Percentiles rank a stretch among this genome's conserved stretches.
Conservation (phyloP, 2,797 vertebrate species). For the Sebastiscus albofasciatus region DNA sequence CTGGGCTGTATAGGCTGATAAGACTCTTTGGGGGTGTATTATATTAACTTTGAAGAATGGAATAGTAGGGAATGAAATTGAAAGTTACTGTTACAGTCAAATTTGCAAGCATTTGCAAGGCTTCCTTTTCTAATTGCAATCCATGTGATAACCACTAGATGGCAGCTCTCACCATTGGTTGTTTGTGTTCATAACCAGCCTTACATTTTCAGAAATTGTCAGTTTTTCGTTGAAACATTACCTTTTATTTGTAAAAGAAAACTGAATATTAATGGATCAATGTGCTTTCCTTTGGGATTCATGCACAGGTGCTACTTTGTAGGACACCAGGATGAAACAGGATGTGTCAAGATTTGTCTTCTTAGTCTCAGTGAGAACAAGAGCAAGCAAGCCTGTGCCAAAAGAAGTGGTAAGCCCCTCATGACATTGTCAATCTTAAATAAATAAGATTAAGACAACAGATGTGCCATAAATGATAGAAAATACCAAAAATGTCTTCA, state of each 20-base stretch:
- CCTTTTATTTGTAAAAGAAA: conserved; percentile 28
- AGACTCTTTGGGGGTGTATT: conserved; percentile 14
- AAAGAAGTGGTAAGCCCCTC: conserved; percentile 33
- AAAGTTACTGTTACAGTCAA: background rate
- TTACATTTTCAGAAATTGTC: conserved; percentile 10
- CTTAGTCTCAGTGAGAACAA: conserved; percentile 31
- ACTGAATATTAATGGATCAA: background rate
- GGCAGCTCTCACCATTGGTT: conserved; percentile 69
- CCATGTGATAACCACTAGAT: conserved; percentile 62
- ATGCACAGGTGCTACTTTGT: conserved; percentile 59
- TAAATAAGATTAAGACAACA: background rate
- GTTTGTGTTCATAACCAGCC: conserved; percentile 16
- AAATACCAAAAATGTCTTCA: background rate
- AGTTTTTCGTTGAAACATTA: conserved; percentile 10
- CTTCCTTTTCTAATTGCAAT: conserved; percentile 46
- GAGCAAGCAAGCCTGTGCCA: conserved; percentile 22
- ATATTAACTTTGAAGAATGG: background rate
- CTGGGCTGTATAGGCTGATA: conserved; percentile 25
- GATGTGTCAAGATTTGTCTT: conserved; percentile 20
- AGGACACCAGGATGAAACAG: conserved; percentile 26
- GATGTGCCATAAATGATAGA: conserved; percentile 5
- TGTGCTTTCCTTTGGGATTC: conserved; percentile 46
- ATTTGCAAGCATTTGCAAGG: conserved; percentile 32
- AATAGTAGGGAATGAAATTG: background rate
- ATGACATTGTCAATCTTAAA: background rate